Evolutionary conservation across 2,113 vertebrate species (phyloP).

Genomic region (Ictalurus punctatus): DNA sequence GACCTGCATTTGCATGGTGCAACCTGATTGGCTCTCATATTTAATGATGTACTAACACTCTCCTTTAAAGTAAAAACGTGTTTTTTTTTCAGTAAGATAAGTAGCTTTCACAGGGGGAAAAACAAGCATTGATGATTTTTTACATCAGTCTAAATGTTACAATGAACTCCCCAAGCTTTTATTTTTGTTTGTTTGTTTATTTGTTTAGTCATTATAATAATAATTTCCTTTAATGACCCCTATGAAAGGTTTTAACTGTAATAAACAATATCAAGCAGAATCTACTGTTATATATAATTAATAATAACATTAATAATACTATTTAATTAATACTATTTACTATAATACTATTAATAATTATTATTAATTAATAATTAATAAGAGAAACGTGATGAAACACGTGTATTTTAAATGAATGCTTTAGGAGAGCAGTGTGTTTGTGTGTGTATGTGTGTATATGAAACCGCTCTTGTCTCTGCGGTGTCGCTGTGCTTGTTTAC

Average conservation of each 20-base stretch:
- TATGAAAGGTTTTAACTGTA: background rate
- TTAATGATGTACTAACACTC: background rate
- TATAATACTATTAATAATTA: too few relatives aligned
- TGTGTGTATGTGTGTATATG: slow-evolving; percentile 23
- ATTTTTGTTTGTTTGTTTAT: background rate
- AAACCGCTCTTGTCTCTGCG: background rate
- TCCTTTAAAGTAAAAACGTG: background rate
- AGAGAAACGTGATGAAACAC: background rate
- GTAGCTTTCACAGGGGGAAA: background rate
- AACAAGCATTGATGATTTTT: background rate
- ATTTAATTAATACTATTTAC: too few relatives aligned
- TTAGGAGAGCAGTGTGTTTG: background rate
- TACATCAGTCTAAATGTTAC: background rate
- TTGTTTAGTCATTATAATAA: background rate
- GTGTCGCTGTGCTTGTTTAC: slow-evolving; percentile 5
- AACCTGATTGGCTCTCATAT: background rate
- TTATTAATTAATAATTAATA: background rate
- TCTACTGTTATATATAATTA: background rate
- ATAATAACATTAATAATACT: background rate
- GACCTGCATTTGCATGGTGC: background rate
- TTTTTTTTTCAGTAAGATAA: background rate
- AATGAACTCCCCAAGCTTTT: background rate
- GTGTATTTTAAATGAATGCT: background rate
- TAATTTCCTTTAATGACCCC: background rate
- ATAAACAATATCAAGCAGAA: background rate